phyloP scores from a whole-genome alignment of 1,140 invertebrate species.

The Solenopsis invicta region DNA sequence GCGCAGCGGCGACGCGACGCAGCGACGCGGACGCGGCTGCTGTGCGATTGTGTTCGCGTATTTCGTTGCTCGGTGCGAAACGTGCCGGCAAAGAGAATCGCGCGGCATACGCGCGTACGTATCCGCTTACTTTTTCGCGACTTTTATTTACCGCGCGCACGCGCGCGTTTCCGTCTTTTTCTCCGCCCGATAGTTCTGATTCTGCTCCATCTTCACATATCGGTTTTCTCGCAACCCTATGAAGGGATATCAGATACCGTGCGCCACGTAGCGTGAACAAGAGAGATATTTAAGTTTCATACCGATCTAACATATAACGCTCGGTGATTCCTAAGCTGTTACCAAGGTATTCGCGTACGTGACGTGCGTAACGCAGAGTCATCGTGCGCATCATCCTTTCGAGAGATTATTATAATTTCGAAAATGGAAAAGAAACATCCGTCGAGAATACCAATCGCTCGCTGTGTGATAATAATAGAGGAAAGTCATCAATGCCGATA shows the following conservation, averaged over 20 bases:
- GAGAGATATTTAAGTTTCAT: slow-evolving; percentile 36
- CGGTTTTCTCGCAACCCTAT: slow-evolving; percentile 22
- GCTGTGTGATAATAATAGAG: neutral
- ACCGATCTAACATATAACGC: neutral
- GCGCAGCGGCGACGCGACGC: too few relatives aligned
- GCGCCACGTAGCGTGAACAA: neutral
- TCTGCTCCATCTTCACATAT: slow-evolving; percentile 39
- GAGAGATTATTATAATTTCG: neutral
- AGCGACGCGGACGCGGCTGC: too few relatives aligned
- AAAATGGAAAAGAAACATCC: neutral
- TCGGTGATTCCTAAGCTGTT: neutral
- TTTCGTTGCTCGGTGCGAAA: slow-evolving; percentile 25
- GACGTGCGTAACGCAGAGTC: neutral
- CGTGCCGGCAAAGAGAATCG: slow-evolving; percentile 31
- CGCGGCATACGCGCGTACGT: neutral
- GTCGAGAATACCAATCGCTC: neutral
- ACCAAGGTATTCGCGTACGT: neutral
- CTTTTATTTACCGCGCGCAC: slow-evolving; percentile 34
- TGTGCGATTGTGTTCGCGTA: slow-evolving; percentile 41
- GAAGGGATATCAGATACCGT: slow-evolving; percentile 9
- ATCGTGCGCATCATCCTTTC: neutral
- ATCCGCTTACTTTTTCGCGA: slow-evolving; percentile 13
- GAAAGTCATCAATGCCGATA: too few relatives aligned
- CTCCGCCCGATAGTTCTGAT: neutral
- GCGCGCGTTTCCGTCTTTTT: slow-evolving; percentile 19